phyloP scores from a whole-genome alignment of 2,113 vertebrate species.

The Zosterops japonicus region DNA sequence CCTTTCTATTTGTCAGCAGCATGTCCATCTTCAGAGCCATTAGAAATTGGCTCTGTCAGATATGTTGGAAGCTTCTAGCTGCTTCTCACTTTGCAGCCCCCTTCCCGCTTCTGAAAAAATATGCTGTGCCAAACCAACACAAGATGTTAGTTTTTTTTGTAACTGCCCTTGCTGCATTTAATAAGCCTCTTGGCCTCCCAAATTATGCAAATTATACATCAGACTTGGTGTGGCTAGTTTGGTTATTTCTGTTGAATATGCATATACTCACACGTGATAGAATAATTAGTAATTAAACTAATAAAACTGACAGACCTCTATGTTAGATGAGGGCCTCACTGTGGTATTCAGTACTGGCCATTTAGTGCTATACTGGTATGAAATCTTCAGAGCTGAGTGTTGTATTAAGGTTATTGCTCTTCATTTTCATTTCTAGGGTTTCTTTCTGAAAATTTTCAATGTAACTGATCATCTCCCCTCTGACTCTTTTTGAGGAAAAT shows the following conservation, averaged over 20 bases:
- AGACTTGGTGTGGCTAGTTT: background rate
- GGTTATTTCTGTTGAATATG: background rate
- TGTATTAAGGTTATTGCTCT: background rate
- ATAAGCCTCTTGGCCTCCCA: background rate
- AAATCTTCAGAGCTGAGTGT: background rate
- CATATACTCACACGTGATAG: background rate
- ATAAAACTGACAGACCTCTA: background rate
- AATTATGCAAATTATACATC: background rate
- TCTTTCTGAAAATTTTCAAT: background rate
- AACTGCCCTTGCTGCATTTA: background rate
- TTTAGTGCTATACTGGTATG: background rate
- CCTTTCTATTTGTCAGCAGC: background rate
- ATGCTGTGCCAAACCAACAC: background rate
- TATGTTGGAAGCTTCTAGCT: background rate
- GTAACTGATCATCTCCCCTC: background rate
- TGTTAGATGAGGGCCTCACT: background rate
- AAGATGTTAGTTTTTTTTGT: background rate
- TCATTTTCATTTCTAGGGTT: background rate
- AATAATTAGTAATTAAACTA: background rate
- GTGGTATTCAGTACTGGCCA: rapidly evolving
- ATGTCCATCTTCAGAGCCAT: background rate
- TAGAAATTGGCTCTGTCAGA: background rate
- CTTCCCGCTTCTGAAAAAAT: background rate
- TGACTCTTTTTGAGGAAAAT: background rate
- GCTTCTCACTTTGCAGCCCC: background rate